Evolutionary conservation across 2,113 vertebrate genomes (phyloP).

Genomic region (Dunckerocampus dactyliophorus): DNA sequence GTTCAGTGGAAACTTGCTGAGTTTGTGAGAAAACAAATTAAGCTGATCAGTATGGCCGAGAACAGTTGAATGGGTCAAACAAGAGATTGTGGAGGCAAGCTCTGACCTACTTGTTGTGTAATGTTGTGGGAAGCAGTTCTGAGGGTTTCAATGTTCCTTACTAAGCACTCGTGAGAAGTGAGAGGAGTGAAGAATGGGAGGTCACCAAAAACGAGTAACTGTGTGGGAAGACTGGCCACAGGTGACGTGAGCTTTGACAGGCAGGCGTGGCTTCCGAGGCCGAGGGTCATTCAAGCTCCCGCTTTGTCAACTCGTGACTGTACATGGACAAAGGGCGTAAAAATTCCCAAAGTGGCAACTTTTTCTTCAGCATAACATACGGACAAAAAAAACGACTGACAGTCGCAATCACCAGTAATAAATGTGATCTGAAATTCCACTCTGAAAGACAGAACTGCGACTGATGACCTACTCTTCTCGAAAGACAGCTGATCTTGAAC

Average conservation of each 20-base stretch:
- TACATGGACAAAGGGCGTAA: constrained; percentile 26
- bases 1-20: not conserved
- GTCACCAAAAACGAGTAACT: constrained; percentile 28
- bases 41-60: constrained; percentile 11
- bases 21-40: not conserved
- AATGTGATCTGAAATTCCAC: constrained; percentile 16
- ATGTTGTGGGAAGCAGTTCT: constrained; percentile 48
- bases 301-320: constrained; percentile 18
- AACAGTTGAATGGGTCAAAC: constrained; percentile 14
- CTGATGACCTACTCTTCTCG: constrained; percentile 26
- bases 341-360: too few relatives aligned
- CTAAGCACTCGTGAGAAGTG: constrained; percentile 37
- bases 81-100: constrained; percentile 8
- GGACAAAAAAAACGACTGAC: not conserved
- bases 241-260: constrained; percentile 57
- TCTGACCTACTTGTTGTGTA: constrained; percentile 28
- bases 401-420: constrained; percentile 7
- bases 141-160: constrained; percentile 36
- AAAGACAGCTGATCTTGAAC: constrained; percentile 20
- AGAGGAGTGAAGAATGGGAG: constrained; percentile 39
- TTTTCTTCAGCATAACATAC: not conserved
- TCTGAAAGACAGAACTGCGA: constrained; percentile 22
- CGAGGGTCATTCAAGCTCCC: constrained; percentile 19
- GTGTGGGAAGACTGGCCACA: constrained; percentile 50
- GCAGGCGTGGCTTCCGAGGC: constrained; percentile 18